These are phyloP conservation scores for Erinaceus europaeus DNA, from an alignment of 2,113 vertebrate species.

Conservation along the genomic window DNA sequence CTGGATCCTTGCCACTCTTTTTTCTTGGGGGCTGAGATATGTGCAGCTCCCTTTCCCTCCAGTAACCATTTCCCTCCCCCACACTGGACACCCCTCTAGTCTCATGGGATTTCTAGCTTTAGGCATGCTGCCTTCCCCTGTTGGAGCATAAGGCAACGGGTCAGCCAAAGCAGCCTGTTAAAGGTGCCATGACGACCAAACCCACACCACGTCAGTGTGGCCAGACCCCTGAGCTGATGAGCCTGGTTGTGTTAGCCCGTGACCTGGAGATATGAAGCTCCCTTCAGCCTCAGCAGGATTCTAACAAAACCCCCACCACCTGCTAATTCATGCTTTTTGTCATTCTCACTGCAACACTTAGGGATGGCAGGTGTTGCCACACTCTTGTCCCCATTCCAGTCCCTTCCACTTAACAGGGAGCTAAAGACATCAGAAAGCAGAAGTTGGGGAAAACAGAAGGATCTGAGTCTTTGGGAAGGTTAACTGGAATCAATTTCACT, in stretches of 20 bases:
- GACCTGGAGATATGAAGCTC: accelerated
- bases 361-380: background rate
- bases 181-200: background rate
- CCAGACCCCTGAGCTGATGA: background rate
- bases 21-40: background rate
- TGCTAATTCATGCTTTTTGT: background rate
- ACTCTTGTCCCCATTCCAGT: background rate
- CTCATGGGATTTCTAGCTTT: background rate
- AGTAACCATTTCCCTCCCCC: background rate
- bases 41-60: background rate
- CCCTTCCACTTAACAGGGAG: background rate
- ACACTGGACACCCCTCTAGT: no score
- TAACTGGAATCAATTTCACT: background rate
- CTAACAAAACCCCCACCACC: background rate
- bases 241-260: background rate
- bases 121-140: background rate
- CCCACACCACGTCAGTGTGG: background rate
- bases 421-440: background rate
- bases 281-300: background rate
- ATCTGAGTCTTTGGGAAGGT: background rate
- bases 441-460: background rate
- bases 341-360: background rate
- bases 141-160: background rate
- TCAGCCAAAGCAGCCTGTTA: background rate
- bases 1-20: background rate